Evolutionary conservation across 2,797 vertebrate genomes (phyloP), one percentile per base, ranked within the genome.

Genomic region (Apogon talboti): DNA sequence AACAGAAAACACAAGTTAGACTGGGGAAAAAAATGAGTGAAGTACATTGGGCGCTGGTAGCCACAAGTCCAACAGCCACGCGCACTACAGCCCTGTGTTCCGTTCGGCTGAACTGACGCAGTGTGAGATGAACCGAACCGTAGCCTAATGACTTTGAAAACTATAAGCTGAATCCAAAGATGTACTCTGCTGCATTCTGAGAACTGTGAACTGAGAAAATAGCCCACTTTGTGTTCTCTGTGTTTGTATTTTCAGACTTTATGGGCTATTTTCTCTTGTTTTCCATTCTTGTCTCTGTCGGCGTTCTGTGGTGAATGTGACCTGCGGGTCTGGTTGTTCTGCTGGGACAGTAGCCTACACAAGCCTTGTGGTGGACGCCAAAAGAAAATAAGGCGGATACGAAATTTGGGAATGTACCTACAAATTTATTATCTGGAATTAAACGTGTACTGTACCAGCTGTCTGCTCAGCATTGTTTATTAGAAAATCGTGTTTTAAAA

Each of bases 201-300:
- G 66, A 72, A 94, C 93, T 95, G 94, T 95, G 94, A 95, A 46
- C 94, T 90, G 3, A 40, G 57, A 62, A 93, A 83, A 88, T 92
- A 93, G 93, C 54, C 54, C 15, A 2, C 8, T 44, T 33, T 65
- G 41, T 66, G 49, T 62, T 54, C 45, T 61, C 15, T 46, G 93
- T 92, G 91, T 89, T 91, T 91, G 89, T 42, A 12, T 38, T 66
- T 90, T 89, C 82, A 71, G 50, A 33, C 46, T 47, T 35, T 21
- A 8, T 12, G 12, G 43, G 11, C 28, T 19, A 0, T 24, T 65
- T 90, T 82, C 90, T 89, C 79, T 71, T 87, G 84, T 91, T 81
- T 76, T 74, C 76, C 21, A 13, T 33, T 43, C 1, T 54, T 64
- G 71, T 66, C 40, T 78, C 56, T 79, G 57, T 74, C 58, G 45